phyloP scores from a whole-genome alignment of 2,797 vertebrate genomes.

The Chromobotia macracanthus region DNA sequence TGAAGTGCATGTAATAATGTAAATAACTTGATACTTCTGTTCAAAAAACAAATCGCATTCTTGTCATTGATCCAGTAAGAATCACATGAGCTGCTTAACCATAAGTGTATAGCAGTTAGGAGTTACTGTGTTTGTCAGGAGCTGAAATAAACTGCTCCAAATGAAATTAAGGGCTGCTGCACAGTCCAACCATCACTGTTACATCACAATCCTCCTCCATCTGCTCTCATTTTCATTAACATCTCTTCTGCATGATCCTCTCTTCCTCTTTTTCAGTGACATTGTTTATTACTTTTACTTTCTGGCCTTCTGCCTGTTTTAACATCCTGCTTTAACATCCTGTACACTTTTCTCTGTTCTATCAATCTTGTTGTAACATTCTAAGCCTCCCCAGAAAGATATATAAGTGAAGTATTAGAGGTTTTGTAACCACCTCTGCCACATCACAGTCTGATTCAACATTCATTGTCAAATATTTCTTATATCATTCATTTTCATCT shows the following conservation, averaged over 20 bases:
- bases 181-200: slow-evolving; percentile 14
- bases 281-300: background rate
- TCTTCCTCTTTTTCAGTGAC: background rate
- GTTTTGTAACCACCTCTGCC: too few species aligned
- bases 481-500: too few species aligned
- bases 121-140: too few species aligned
- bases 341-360: background rate
- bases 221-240: slow-evolving; percentile 29
- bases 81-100: too few species aligned
- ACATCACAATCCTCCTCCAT: slow-evolving; percentile 16
- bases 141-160: slow-evolving; percentile 8
- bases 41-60: too few species aligned
- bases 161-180: background rate
- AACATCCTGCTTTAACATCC: background rate
- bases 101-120: too few species aligned
- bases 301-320: background rate
- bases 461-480: too few species aligned
- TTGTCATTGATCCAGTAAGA: too few species aligned
- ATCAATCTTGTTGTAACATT: background rate
- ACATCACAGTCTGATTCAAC: background rate
- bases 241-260: background rate
- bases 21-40: too few species aligned
- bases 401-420: too few species aligned
- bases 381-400: background rate
- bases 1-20: too few species aligned